Conservation (phyloP, 2,113 vertebrate species). For the Lucifuga dentata region DNA sequence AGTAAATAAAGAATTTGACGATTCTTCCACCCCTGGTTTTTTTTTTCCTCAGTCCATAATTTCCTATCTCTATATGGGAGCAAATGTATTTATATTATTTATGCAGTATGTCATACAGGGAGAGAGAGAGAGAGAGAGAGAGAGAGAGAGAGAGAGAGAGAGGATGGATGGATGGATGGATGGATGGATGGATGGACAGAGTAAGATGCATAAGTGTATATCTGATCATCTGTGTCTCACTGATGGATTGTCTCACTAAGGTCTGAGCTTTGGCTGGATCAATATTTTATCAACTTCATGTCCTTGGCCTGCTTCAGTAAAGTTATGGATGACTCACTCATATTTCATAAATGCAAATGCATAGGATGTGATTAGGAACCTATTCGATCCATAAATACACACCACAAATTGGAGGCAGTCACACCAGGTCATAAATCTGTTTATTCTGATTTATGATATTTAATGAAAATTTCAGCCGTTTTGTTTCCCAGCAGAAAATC, state of each 20-base stretch:
- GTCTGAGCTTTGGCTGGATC: slow-evolving; percentile 40
- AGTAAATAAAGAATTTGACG: too few relatives aligned
- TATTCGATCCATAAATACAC: slow-evolving; percentile 37
- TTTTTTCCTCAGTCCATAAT: too few relatives aligned
- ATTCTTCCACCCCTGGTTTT: too few relatives aligned
- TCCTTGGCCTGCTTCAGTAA: slow-evolving; percentile 43
- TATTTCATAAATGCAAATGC: slow-evolving; percentile 33
- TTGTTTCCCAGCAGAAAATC: slow-evolving; percentile 38
- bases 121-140: slow-evolving; percentile 1
- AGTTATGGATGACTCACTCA: slow-evolving; percentile 46
- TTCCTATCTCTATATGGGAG: too few relatives aligned
- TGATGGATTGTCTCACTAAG: slow-evolving; percentile 52
- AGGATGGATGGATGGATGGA: too few relatives aligned
- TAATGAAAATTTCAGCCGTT: slow-evolving; percentile 2
- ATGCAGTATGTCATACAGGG: too few relatives aligned
- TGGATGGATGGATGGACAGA: too few relatives aligned
- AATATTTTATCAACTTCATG: slow-evolving; percentile 33
- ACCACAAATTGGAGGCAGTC: slow-evolving; percentile 3
- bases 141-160: not conserved
- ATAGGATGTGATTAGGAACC: slow-evolving; percentile 17
- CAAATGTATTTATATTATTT: too few relatives aligned
- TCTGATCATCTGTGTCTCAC: not conserved
- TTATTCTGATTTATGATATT: slow-evolving; percentile 30
- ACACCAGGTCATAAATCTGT: not conserved
- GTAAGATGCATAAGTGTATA: not conserved